These are phyloP conservation scores for Hoplostethus mediterraneus DNA, from an alignment of 2,797 vertebrate genomes.

Conservation along the genomic window DNA sequence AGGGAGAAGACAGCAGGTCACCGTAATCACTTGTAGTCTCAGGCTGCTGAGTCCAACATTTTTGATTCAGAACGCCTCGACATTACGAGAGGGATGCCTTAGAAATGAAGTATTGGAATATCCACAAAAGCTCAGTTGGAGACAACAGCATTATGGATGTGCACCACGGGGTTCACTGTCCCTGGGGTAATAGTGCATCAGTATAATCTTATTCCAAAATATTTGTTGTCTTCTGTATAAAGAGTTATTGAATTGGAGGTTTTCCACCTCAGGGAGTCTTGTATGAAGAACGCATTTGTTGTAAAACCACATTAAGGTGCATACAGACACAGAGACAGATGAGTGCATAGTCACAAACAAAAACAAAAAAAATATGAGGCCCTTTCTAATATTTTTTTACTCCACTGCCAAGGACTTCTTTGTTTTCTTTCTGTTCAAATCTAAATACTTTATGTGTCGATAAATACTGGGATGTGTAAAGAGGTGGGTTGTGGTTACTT, in stretches of 20 bases:
- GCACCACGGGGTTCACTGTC: slow-evolving; percentile 6
- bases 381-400: slow-evolving; percentile 6
- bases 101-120: slow-evolving; percentile 18
- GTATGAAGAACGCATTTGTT: slow-evolving; percentile 7
- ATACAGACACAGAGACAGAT: slow-evolving; percentile 40
- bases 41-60: slow-evolving; percentile 21
- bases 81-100: slow-evolving; percentile 7
- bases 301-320: slow-evolving; percentile 13
- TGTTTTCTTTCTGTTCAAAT: slow-evolving; percentile 2
- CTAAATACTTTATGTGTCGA: background rate
- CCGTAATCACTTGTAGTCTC: slow-evolving; percentile 10
- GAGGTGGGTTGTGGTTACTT: slow-evolving; percentile 48
- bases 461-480: slow-evolving; percentile 12
- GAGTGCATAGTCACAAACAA: slow-evolving; percentile 8
- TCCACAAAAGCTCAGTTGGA: slow-evolving; percentile 14
- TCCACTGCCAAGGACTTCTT: background rate
- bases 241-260: background rate
- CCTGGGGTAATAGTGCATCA: slow-evolving; percentile 27
- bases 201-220: slow-evolving; percentile 38
- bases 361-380: slow-evolving; percentile 5
- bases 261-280: slow-evolving; percentile 27
- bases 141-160: slow-evolving; percentile 23
- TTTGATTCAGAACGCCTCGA: slow-evolving; percentile 23
- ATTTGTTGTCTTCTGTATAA: slow-evolving; percentile 24
- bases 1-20: slow-evolving; percentile 17